Percentiles rank a stretch among this genome's conserved stretches.
These are phyloP conservation scores for Drosophila funebris DNA, from an alignment of 1,140 invertebrate species.

Conservation along the genomic window DNA sequence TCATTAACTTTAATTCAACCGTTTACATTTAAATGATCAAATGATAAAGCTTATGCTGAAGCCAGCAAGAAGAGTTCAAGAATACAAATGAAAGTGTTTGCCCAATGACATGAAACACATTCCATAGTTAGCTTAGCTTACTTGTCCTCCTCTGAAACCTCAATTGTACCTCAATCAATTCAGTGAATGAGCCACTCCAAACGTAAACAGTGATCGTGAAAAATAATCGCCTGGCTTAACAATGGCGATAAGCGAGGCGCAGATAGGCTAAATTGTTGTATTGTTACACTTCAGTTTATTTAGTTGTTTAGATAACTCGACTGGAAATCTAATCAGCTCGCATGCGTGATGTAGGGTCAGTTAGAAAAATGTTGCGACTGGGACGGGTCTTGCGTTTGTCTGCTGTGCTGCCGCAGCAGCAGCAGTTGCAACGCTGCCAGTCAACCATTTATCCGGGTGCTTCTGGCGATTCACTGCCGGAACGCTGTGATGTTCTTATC, in stretches of 20 bases:
- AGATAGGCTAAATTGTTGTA: conserved; percentile 25
- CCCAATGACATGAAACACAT: too few species aligned
- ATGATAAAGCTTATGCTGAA: too few species aligned
- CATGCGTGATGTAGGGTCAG: conserved; percentile 19
- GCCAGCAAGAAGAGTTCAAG: too few species aligned
- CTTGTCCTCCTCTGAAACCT: too few species aligned
- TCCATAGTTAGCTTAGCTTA: too few species aligned
- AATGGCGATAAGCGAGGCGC: conserved; percentile 7
- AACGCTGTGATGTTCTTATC: conserved; percentile 92
- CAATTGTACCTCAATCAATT: too few species aligned
- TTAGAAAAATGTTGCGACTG: conserved; percentile 54
- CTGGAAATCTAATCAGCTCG: conserved; percentile 58
- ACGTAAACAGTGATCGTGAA: background rate
- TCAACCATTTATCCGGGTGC: background rate
- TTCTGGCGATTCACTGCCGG: conserved; percentile 44
- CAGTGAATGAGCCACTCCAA: background rate
- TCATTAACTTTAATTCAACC: too few species aligned
- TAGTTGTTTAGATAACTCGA: conserved; percentile 21
- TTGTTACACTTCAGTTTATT: conserved; percentile 28
- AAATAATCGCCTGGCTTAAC: background rate
- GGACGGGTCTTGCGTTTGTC: conserved; percentile 46
- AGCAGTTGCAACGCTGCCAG: conserved; percentile 3
- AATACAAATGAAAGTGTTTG: too few species aligned
- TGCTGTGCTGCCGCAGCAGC: conserved; percentile 6
- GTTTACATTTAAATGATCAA: too few species aligned